Percentiles rank a stretch among this genome's conserved stretches.
These are phyloP conservation scores for Rhinella marina DNA, from an alignment of 2,797 vertebrate genomes.

Conservation along the genomic window DNA sequence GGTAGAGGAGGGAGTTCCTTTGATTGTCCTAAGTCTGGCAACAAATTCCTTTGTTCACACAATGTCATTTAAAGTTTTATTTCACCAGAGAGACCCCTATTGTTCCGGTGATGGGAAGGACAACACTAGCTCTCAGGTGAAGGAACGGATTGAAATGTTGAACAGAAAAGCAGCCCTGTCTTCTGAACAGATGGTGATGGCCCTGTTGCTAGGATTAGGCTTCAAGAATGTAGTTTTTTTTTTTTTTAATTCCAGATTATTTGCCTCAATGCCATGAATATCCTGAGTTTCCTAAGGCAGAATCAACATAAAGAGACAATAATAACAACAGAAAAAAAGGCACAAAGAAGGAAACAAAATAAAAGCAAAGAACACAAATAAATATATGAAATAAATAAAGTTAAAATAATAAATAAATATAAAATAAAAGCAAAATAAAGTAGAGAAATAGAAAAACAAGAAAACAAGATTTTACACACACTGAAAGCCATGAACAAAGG, in stretches of 20 bases:
- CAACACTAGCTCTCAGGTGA: constrained; percentile 79
- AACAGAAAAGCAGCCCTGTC: constrained; percentile 80
- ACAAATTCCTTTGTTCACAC: neutral
- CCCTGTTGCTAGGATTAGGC: constrained; percentile 87
- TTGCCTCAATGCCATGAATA: constrained; percentile 85
- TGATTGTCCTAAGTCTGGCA: neutral
- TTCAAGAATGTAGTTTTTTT: constrained; percentile 81
- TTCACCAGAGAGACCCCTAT: constrained; percentile 21
- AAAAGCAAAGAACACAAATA: constrained; percentile 4
- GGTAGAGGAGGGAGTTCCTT: neutral
- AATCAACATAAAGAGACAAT: constrained; percentile 71
- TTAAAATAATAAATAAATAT: neutral
- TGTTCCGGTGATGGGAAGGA: constrained; percentile 33
- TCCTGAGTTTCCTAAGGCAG: constrained; percentile 80
- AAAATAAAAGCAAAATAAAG: constrained; percentile 65
- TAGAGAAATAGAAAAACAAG: constrained; percentile 7
- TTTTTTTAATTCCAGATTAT: constrained; percentile 88
- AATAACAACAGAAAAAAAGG: constrained; percentile 62
- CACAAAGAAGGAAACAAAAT: constrained; percentile 30
- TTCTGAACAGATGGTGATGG: constrained; percentile 90
- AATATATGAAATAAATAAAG: constrained; percentile 38
- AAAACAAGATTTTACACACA: constrained; percentile 49
- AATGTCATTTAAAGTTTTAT: constrained; percentile 38
- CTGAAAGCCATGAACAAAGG: constrained; percentile 58
- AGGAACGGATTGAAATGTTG: constrained; percentile 78